A percentile compares a stretch with the other conserved stretches of the same genome.
Conservation (phyloP, 2,113 vertebrate species). For the Pygoscelis adeliae region DNA sequence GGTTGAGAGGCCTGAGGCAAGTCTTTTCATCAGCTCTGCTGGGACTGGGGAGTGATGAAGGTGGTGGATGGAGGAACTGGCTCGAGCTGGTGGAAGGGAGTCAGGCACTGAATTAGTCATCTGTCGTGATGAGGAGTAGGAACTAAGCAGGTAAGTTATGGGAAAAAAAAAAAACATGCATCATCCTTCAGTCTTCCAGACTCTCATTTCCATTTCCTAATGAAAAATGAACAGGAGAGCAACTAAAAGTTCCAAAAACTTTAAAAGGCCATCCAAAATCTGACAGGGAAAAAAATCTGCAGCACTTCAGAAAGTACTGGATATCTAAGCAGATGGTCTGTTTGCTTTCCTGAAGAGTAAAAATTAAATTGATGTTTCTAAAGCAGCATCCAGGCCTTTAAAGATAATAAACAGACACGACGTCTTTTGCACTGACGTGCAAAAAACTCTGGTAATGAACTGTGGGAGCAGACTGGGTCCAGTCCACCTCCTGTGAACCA, state of each 20-base stretch:
- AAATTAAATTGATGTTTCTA: conserved; percentile 37
- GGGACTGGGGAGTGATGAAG: neutral
- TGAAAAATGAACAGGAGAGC: neutral
- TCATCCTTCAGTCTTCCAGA: neutral
- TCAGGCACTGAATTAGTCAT: neutral
- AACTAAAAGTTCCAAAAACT: conserved; percentile 14
- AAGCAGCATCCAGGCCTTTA: conserved; percentile 27
- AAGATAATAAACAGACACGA: neutral
- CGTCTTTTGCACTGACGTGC: neutral
- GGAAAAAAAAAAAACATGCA: neutral
- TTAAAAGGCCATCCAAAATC: conserved; percentile 7
- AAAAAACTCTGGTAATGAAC: conserved; percentile 33
- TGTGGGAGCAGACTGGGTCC: neutral
- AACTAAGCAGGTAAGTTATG: neutral
- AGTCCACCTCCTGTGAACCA: neutral
- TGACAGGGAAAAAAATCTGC: neutral
- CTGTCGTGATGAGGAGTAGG: neutral
- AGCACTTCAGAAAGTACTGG: neutral
- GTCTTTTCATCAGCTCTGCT: neutral
- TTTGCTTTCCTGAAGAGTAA: conserved; percentile 3
- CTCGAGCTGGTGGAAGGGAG: neutral
- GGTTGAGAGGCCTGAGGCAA: neutral
- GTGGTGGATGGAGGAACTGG: neutral
- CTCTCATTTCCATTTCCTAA: neutral
- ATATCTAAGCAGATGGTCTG: conserved; percentile 51